phyloP scores from a whole-genome alignment of 2,888 invertebrate genomes.

The Chouioia cunea region DNA sequence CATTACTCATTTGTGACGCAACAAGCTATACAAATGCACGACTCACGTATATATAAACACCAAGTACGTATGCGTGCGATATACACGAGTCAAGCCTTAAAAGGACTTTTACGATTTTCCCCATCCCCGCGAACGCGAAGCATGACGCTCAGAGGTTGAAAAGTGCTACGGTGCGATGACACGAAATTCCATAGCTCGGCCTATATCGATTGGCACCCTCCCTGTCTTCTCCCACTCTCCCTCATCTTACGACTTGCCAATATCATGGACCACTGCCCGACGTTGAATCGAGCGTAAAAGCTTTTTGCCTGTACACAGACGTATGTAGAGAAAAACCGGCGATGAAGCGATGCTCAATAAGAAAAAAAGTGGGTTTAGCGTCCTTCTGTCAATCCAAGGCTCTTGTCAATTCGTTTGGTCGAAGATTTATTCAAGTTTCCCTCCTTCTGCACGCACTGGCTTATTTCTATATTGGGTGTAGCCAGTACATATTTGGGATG shows the following conservation, averaged over 20 bases:
- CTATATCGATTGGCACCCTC: slow-evolving; percentile 35
- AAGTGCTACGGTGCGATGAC: slow-evolving; percentile 14
- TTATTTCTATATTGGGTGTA: too few relatives aligned
- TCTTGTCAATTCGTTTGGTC: slow-evolving; percentile 11
- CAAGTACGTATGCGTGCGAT: too few relatives aligned
- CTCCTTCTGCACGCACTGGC: not conserved
- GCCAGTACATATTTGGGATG: too few relatives aligned
- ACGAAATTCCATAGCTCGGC: slow-evolving; percentile 28
- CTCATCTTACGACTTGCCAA: slow-evolving; percentile 19
- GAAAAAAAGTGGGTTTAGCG: slow-evolving; percentile 5
- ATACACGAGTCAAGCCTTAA: not conserved
- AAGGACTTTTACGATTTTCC: not conserved
- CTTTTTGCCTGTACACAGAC: slow-evolving; percentile 5
- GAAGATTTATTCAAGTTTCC: slow-evolving; percentile 18
- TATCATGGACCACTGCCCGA: slow-evolving; percentile 42
- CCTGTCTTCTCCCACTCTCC: slow-evolving; percentile 19
- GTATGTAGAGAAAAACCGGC: not conserved
- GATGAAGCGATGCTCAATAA: too few relatives aligned
- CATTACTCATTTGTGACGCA: too few relatives aligned
- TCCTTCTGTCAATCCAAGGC: slow-evolving; percentile 1
- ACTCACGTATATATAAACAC: too few relatives aligned
- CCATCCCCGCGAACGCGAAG: not conserved
- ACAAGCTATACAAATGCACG: too few relatives aligned
- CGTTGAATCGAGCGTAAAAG: slow-evolving; percentile 30
- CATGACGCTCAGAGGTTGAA: not conserved